Percentiles rank a stretch among this genome's conserved stretches.
These are phyloP conservation scores for Globodera rostochiensis DNA, from an alignment of 1,140 invertebrate genomes.

Conservation along the genomic window DNA sequence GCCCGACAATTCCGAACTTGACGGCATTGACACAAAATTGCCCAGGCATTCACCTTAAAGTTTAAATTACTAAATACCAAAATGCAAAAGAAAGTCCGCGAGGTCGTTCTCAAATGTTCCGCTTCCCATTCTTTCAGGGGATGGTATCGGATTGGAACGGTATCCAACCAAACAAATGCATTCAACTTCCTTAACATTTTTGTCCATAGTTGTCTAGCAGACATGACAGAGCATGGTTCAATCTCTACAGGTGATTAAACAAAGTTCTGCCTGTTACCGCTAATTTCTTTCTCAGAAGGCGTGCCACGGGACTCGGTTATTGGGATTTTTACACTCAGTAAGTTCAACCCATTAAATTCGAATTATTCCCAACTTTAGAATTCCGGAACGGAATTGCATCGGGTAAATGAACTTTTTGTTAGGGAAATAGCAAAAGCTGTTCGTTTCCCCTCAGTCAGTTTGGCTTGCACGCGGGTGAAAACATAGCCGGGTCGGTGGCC, in stretches of 20 bases:
- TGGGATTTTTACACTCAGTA: conserved; percentile 65
- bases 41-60: conserved; percentile 26
- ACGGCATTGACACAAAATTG: conserved; percentile 58
- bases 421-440: not conserved
- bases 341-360: not conserved
- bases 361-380: not conserved
- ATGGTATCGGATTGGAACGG: conserved; percentile 55
- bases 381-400: conserved; percentile 63
- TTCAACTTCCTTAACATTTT: conserved; percentile 5
- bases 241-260: conserved; percentile 48
- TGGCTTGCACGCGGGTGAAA: conserved; percentile 63
- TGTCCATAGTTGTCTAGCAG: conserved; percentile 51
- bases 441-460: conserved; percentile 50
- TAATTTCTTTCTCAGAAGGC: conserved; percentile 33
- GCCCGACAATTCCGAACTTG: conserved; percentile 45
- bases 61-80: not conserved
- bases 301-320: conserved; percentile 58
- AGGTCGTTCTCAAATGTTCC: not conserved
- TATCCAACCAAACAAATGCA: conserved; percentile 18
- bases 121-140: conserved; percentile 25
- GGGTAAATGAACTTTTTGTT: conserved; percentile 41
- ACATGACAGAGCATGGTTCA: conserved; percentile 62
- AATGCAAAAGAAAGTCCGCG: too few species aligned
- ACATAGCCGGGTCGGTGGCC: conserved; percentile 62
- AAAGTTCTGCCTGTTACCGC: not conserved